Conservation (phyloP, 2,113 vertebrate genomes). For the Seriola dumerili region DNA sequence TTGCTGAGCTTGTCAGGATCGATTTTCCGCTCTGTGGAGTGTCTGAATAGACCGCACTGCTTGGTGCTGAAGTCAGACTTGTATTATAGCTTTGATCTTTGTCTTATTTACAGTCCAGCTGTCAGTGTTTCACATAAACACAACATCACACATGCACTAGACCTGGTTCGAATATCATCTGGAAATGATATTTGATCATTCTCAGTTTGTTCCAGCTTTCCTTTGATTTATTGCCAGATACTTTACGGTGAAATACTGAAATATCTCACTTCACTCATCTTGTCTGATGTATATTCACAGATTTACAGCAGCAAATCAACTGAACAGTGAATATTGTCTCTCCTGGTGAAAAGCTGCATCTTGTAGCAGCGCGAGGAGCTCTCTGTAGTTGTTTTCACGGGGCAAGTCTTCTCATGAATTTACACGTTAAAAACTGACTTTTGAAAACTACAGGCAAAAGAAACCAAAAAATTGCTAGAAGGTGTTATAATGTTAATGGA, state of each 20-base stretch:
- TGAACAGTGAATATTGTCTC: not conserved
- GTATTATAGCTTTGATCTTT: slow-evolving; percentile 39
- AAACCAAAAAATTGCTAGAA: not conserved
- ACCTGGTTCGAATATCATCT: slow-evolving; percentile 29
- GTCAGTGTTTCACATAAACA: slow-evolving; percentile 45
- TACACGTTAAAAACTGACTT: not conserved
- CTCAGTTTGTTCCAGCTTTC: slow-evolving; percentile 34
- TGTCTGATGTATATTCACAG: not conserved
- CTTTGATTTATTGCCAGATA: slow-evolving; percentile 22
- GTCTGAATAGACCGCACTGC: slow-evolving; percentile 19
- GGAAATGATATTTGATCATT: slow-evolving; percentile 35
- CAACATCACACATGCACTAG: slow-evolving; percentile 8
- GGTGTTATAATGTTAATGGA: not conserved
- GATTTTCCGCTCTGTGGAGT: slow-evolving; percentile 24
- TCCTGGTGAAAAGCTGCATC: not conserved
- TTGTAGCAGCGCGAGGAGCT: not conserved
- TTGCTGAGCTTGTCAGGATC: slow-evolving; percentile 31
- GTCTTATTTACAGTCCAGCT: slow-evolving; percentile 40
- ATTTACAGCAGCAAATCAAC: not conserved
- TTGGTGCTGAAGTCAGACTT: slow-evolving; percentile 38
- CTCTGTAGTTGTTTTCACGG: not conserved
- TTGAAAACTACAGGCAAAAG: not conserved
- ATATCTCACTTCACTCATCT: not conserved
- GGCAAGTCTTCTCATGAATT: not conserved
- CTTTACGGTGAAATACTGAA: not conserved